These are phyloP conservation scores for Hipposideros larvatus DNA, from an alignment of 2,797 vertebrate genomes.

Conservation along the genomic window DNA sequence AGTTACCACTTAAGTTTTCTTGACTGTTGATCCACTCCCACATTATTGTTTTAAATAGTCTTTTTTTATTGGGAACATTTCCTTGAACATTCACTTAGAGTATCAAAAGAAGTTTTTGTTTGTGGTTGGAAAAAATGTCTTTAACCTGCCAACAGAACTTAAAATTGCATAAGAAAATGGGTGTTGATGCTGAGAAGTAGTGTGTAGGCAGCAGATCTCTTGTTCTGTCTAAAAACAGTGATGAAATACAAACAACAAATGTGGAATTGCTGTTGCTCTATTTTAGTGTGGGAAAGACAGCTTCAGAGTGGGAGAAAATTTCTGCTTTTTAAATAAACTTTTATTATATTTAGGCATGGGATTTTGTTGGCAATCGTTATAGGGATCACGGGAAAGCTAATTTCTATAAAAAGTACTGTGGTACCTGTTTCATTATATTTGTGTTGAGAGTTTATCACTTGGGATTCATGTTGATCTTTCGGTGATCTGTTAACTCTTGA, in stretches of 20 bases:
- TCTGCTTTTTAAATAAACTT: conserved; percentile 61
- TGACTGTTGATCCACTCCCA: conserved; percentile 60
- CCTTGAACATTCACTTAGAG: conserved; percentile 78
- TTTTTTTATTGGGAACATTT: conserved; percentile 76
- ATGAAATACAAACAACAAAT: conserved; percentile 75
- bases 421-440: neutral
- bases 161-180: conserved; percentile 82
- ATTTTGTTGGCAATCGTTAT: conserved; percentile 44
- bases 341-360: conserved; percentile 61
- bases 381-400: conserved; percentile 31
- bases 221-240: conserved; percentile 75
- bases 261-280: conserved; percentile 55
- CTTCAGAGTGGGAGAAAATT: conserved; percentile 41
- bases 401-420: conserved; percentile 40
- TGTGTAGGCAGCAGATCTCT: conserved; percentile 73
- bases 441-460: conserved; percentile 45
- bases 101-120: conserved; percentile 80
- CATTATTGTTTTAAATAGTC: conserved; percentile 71
- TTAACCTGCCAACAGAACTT: conserved; percentile 80
- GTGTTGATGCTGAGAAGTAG: conserved; percentile 80
- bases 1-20: conserved; percentile 53
- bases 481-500: conserved; percentile 17
- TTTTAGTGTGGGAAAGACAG: conserved; percentile 72
- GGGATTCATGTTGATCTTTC: conserved; percentile 12
- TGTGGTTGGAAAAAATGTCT: conserved; percentile 82